Evolutionary conservation across 2,888 invertebrate species (phyloP), one percentile per base, ranked within the genome.

Genomic region (Macrosoma leucophasiata): DNA sequence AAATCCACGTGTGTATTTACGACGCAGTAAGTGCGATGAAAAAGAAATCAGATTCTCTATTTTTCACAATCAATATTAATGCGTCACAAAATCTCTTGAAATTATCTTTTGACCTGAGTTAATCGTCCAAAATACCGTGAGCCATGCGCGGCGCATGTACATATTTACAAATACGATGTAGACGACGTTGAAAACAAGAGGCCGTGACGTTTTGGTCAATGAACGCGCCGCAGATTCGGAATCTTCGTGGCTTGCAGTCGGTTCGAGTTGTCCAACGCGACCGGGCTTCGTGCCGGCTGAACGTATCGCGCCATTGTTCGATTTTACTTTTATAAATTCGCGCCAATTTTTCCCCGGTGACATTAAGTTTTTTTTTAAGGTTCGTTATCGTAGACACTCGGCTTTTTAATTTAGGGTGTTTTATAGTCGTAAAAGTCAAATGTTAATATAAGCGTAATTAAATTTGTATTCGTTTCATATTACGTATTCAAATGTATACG

Each of bases 131-230:
- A 25, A 25, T 43, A 40, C 9, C 31, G 8, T 26, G 45, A 38
- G 9, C 45, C 33, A 27, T 42, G 30, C 24, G 24, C 30, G 21
- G 19, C 20, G 31, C 21, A 21, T 43, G n/a, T n/a, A n/a, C n/a
- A n/a, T 32, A 32, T 33, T 36, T 30, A 33, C 33, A 27, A 18
- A 38, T 28, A 43, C 42, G 34, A 46, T 32, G 40, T 26, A 14
- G 22, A 13, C 36, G 22, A 22, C 13, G 31, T 33, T 44, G 47
- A 44, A 48, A 48, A 42, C 40, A 42, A 50, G 42, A 45, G 52
- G 45, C 41, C 55, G 45, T 24, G 33, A 21, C 31, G 20, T 26
- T 24, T 42, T 56, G 54, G 58, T 49, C 58, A 51, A 41, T 47
- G 52, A 48, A 53, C 57, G 53, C 36, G 29, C 34, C 18, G 23